A percentile compares a stretch with the other conserved stretches of the same genome.
phyloP scores from a whole-genome alignment of 2,113 vertebrate species.

The Corythornis madagascariensis region DNA sequence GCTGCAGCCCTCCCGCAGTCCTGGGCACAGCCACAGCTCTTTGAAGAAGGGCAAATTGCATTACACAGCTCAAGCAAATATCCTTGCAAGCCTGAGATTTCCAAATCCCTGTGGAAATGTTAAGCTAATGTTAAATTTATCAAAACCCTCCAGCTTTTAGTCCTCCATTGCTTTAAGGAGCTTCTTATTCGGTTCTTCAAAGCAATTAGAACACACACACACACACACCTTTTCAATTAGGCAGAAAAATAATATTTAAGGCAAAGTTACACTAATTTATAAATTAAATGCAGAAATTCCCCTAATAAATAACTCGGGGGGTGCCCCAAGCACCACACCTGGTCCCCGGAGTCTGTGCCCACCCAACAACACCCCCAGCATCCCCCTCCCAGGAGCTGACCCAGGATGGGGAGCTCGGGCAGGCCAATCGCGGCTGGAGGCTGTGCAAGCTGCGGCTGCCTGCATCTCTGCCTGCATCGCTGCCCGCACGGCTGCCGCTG shows the following conservation, averaged over 20 bases:
- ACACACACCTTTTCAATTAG: neutral
- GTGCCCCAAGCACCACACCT: neutral
- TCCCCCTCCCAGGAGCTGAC: neutral
- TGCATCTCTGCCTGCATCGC: neutral
- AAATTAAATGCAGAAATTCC: neutral
- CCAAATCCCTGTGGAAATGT: neutral
- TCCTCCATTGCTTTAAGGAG: conserved; percentile 5
- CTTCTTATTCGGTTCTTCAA: conserved; percentile 3
- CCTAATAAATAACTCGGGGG: neutral
- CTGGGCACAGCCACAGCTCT: neutral
- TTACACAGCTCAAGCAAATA: conserved; percentile 18
- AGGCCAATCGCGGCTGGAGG: neutral
- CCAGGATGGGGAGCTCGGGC: neutral
- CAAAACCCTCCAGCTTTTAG: conserved; percentile 30
- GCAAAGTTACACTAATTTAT: neutral
- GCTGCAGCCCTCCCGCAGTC: accelerated
- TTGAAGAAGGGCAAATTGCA: neutral
- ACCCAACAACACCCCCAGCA: neutral
- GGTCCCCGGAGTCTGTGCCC: neutral
- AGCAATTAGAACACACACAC: neutral
- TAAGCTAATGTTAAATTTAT: conserved; percentile 52
- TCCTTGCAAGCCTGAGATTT: neutral
- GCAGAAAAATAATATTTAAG: neutral
- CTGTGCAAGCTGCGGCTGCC: neutral
- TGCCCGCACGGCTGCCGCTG: neutral